Conservation (phyloP, 2,888 invertebrate species). For the Macaria notata region DNA sequence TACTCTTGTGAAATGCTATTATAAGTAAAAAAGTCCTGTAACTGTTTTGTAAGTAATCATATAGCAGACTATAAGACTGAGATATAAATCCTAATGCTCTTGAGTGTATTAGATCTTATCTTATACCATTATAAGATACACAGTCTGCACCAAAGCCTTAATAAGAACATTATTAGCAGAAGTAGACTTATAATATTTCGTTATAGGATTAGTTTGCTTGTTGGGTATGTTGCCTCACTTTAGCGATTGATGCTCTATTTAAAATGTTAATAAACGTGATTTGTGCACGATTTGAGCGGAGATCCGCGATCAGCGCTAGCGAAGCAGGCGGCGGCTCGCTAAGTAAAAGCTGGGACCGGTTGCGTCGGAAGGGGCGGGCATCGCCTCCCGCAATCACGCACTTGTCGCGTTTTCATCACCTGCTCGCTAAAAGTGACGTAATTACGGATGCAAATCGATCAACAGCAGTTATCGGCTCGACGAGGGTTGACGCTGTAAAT, state of each 20-base stretch:
- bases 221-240: conserved; percentile 2
- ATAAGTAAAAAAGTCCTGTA: too few relatives aligned
- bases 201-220: too few relatives aligned
- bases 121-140: too few relatives aligned
- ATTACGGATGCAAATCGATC: conserved; percentile 82
- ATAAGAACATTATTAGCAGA: too few relatives aligned
- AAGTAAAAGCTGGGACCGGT: conserved; percentile 70
- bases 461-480: conserved; percentile 73
- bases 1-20: too few relatives aligned
- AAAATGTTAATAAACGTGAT: conserved; percentile 11
- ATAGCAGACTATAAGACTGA: too few relatives aligned
- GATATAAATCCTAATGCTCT: too few relatives aligned
- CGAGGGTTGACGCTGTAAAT: conserved; percentile 76
- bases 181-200: too few relatives aligned
- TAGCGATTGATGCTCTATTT: conserved; percentile 4
- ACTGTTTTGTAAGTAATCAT: too few relatives aligned
- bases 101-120: too few relatives aligned
- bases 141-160: too few relatives aligned
- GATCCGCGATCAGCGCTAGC: conserved; percentile 37
- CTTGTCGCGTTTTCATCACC: conserved; percentile 81
- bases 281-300: conserved; percentile 26
- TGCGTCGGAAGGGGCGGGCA: conserved; percentile 68
- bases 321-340: conserved; percentile 30
- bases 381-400: conserved; percentile 70
- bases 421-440: conserved; percentile 77